Base-by-base conservation (phyloP, 1,140 invertebrate genomes). In the Drosophila elegans region DNA sequence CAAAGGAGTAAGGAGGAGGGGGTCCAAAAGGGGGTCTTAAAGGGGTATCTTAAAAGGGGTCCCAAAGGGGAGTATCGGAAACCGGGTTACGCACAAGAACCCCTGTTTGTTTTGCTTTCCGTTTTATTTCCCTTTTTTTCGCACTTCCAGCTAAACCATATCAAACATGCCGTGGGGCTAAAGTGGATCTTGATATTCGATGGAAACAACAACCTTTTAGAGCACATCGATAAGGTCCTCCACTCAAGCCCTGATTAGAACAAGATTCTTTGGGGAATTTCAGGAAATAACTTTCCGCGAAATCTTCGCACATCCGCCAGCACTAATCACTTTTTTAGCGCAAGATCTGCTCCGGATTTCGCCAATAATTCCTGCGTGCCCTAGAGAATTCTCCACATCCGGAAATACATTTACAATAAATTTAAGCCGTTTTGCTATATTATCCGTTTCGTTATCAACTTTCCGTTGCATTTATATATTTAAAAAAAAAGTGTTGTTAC, bases 71-170 rank as follows among this genome's bases (percentile, higher is more conserved):
- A 48, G 48, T 57, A 71, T 34, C 16, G 57, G 74, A 63, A 75
- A 74, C 75, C 38, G 68, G 78, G 74, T 78, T 82, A 78, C 61
- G 57, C 67, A 75, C 53, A 66, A 74, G 61, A 75, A 71, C 78
- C 27, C 32, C n/a, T 68, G 32, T 44, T 63, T 64, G 16, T 52
- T 68, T 42, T 27, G n/a, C 36, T 45, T 45, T 27, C 10, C 12
- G 41, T 10, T 42, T 34, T 7, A 27, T 61, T 44, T 29, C 12
- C 41, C 7, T 3, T 29, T n/a, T n/a, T 29, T 62, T 63, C 32
- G 60, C 44, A 57, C n/a, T 34, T 62, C 29, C 6, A 59, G 29
- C 55, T 59, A 59, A 59, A 34, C 55, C 55, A 34, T 49, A 59
- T 59, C 44, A 59, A 32, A 25, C 16, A 36, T 57, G 39, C 60